A percentile compares a stretch with the other conserved stretches of the same genome.
These are phyloP conservation scores for Cataglyphis hispanica DNA, from an alignment of 1,140 invertebrate genomes.

Conservation along the genomic window DNA sequence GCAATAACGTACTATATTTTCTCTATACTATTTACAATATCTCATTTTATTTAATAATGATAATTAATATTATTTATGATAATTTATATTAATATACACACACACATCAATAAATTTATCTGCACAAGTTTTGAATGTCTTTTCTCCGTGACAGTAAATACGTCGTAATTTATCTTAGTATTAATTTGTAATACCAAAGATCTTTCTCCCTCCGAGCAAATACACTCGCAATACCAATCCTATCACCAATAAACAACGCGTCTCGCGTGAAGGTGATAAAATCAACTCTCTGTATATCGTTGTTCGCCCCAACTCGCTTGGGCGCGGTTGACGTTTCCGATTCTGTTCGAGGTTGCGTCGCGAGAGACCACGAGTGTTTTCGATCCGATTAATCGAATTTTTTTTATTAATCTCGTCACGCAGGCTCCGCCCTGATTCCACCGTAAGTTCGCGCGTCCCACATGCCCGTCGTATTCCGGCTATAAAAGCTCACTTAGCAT, in stretches of 20 bases:
- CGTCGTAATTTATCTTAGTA: conserved; percentile 9
- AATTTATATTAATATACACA: too few relatives aligned
- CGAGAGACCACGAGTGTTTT: conserved; percentile 26
- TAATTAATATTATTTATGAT: too few relatives aligned
- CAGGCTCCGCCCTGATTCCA: conserved; percentile 73
- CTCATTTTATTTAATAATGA: not conserved
- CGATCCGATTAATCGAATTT: conserved; percentile 10
- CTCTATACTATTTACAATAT: too few relatives aligned
- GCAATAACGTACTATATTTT: not conserved
- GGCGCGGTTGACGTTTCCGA: conserved; percentile 59
- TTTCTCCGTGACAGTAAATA: conserved; percentile 21
- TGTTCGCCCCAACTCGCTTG: conserved; percentile 30
- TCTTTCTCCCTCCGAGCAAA: not conserved
- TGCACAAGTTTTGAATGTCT: not conserved
- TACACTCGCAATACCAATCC: conserved; percentile 17
- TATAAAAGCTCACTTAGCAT: conserved; percentile 82
- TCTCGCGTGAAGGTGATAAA: conserved; percentile 43
- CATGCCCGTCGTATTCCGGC: conserved; percentile 67
- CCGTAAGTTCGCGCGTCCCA: conserved; percentile 79
- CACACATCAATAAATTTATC: not conserved
- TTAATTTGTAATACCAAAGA: conserved; percentile 26
- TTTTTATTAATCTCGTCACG: conserved; percentile 58
- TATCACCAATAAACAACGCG: conserved; percentile 37
- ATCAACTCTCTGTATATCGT: conserved; percentile 22
- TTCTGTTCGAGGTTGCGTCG: conserved; percentile 49